Percentiles rank a stretch among this genome's conserved stretches.
phyloP scores from a whole-genome alignment of 2,113 vertebrate genomes.

The Tyrannus savana region DNA sequence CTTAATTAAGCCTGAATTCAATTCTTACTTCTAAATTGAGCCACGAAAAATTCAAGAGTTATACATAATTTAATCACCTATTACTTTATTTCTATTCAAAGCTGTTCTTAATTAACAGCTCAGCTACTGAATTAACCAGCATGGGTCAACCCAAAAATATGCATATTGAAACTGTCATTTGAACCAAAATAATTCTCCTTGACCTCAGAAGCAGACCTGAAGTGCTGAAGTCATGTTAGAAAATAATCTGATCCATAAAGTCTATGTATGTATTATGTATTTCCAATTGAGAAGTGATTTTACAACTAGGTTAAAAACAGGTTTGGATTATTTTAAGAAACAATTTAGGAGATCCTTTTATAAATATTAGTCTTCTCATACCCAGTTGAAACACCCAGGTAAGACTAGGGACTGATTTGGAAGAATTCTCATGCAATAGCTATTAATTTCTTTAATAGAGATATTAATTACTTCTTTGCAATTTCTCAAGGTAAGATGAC shows the following conservation, averaged over 20 bases:
- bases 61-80: constrained; percentile 55
- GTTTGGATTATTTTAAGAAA: neutral
- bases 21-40: constrained; percentile 16
- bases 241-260: neutral
- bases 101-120: constrained; percentile 48
- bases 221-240: neutral
- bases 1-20: constrained; percentile 27
- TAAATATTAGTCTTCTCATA: neutral
- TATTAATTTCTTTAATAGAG: constrained; percentile 35
- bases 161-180: constrained; percentile 5
- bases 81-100: constrained; percentile 59
- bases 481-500: neutral
- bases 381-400: neutral
- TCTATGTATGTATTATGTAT: neutral
- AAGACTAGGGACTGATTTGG: constrained; percentile 4
- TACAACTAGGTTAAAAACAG: neutral
- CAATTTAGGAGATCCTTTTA: neutral
- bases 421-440: neutral
- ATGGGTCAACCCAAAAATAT: constrained; percentile 24
- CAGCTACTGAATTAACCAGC: constrained; percentile 34
- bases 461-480: constrained; percentile 39
- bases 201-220: neutral
- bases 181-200: neutral
- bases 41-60: neutral
- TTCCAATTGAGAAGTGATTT: neutral